Conservation (phyloP, 2,113 vertebrate genomes). For the Sapajus apella region DNA sequence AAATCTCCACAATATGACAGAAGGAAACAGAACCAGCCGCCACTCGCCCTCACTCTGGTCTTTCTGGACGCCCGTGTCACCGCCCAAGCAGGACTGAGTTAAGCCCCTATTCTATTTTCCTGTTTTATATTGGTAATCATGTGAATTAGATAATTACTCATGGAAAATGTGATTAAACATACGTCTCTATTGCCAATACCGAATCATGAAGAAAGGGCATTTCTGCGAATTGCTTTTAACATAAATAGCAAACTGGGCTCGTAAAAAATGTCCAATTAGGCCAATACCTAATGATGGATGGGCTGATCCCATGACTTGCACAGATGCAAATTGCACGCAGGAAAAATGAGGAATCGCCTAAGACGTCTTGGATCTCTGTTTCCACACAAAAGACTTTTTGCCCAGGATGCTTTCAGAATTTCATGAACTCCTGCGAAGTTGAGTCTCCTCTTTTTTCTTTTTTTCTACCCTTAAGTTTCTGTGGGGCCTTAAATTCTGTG, state of each 20-base stretch:
- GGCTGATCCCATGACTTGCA: slow-evolving; percentile 67
- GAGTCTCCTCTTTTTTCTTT: slow-evolving; percentile 49
- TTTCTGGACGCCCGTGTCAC: slow-evolving; percentile 38
- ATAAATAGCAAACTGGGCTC: slow-evolving; percentile 76
- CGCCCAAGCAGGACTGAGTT: slow-evolving; percentile 72
- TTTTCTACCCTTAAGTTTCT: slow-evolving; percentile 64
- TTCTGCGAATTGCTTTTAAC: slow-evolving; percentile 76
- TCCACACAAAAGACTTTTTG: slow-evolving; percentile 41
- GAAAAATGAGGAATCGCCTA: neutral
- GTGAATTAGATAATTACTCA: slow-evolving; percentile 81
- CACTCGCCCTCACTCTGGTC: neutral
- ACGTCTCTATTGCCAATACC: slow-evolving; percentile 76
- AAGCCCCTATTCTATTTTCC: slow-evolving; percentile 76
- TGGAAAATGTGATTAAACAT: slow-evolving; percentile 82
- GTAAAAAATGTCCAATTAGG: slow-evolving; percentile 76
- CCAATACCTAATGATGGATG: slow-evolving; percentile 76
- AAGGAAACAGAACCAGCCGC: slow-evolving; percentile 56
- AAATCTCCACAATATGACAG: slow-evolving; percentile 62
- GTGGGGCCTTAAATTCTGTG: slow-evolving; percentile 54
- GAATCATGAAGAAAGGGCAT: slow-evolving; percentile 71
- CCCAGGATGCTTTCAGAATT: slow-evolving; percentile 42
- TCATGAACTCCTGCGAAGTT: slow-evolving; percentile 66
- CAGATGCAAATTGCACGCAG: slow-evolving; percentile 58
- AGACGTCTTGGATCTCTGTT: neutral
- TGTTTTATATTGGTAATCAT: slow-evolving; percentile 82